phyloP scores from a whole-genome alignment of 1,140 invertebrate genomes.

The Propsilocerus akamusi region DNA sequence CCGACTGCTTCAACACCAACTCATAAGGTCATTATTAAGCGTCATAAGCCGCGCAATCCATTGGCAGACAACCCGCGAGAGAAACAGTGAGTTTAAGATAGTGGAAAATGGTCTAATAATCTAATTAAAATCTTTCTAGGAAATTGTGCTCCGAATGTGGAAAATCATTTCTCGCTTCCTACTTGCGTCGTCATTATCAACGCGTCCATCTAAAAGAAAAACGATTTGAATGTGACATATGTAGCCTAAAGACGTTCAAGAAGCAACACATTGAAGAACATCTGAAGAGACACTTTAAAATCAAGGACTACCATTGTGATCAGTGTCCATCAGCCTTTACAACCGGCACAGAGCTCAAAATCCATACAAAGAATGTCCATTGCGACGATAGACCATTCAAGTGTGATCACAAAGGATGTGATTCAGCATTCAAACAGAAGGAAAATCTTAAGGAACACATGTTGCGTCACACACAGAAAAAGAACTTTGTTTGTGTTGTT shows the following conservation, averaged over 20 bases:
- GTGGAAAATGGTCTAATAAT: not conserved
- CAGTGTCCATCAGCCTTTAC: not conserved
- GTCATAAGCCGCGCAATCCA: not conserved
- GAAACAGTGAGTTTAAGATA: not conserved
- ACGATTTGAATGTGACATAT: not conserved
- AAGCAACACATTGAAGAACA: not conserved
- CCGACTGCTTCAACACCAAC: not conserved
- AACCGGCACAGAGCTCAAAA: not conserved
- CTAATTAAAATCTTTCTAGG: not conserved
- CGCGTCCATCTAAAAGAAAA: constrained; percentile 1
- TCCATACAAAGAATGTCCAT: not conserved
- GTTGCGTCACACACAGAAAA: not conserved
- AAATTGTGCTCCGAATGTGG: not conserved
- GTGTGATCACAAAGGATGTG: not conserved
- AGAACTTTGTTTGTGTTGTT: not conserved
- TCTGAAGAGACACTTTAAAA: not conserved
- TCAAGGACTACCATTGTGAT: not conserved
- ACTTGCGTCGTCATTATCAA: not conserved
- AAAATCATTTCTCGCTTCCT: not conserved
- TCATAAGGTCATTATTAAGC: not conserved
- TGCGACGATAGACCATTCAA: not conserved
- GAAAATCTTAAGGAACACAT: not conserved
- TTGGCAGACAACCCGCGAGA: not conserved
- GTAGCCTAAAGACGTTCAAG: not conserved
- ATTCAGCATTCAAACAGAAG: not conserved